Conservation (phyloP, 1,140 invertebrate genomes). For the Musca domestica region DNA sequence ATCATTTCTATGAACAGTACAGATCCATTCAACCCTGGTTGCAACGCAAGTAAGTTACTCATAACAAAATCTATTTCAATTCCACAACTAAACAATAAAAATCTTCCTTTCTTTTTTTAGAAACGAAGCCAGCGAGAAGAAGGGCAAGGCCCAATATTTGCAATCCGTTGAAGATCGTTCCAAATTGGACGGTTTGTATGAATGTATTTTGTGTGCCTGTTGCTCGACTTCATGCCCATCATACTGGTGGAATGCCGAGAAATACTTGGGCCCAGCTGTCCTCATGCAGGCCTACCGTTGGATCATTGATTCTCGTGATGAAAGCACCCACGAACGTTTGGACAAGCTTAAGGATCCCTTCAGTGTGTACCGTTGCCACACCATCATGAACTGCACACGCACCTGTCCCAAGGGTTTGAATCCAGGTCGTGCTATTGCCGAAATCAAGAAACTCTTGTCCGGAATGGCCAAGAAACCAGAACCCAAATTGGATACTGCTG, state of each 20-base stretch:
- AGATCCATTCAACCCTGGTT: slow-evolving; percentile 92
- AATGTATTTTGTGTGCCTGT: slow-evolving; percentile 97
- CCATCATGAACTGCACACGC: slow-evolving; percentile 97
- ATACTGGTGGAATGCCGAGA: slow-evolving; percentile 98
- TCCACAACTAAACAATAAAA: background rate
- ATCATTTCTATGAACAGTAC: slow-evolving; percentile 93
- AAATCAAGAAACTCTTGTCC: slow-evolving; percentile 90
- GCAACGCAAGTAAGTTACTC: slow-evolving; percentile 70
- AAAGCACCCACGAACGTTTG: slow-evolving; percentile 76
- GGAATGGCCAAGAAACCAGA: slow-evolving; percentile 76
- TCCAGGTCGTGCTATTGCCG: slow-evolving; percentile 91
- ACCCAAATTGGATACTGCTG: slow-evolving; percentile 68
- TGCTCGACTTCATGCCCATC: slow-evolving; percentile 95
- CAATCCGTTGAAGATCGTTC: slow-evolving; percentile 89
- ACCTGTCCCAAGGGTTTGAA: slow-evolving; percentile 98
- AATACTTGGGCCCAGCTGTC: slow-evolving; percentile 94
- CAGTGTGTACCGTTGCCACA: slow-evolving; percentile 94
- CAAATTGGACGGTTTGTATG: slow-evolving; percentile 94
- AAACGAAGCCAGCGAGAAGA: slow-evolving; percentile 61
- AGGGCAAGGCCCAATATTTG: slow-evolving; percentile 76
- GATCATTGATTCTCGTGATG: slow-evolving; percentile 97
- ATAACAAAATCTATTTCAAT: background rate
- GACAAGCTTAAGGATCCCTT: slow-evolving; percentile 87
- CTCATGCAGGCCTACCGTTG: slow-evolving; percentile 94
- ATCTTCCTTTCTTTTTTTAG: slow-evolving; percentile 30